Evolutionary conservation across 2,797 vertebrate species (phyloP), one percentile per base, ranked within the genome.

Genomic region (Lophotriccus pileatus): DNA sequence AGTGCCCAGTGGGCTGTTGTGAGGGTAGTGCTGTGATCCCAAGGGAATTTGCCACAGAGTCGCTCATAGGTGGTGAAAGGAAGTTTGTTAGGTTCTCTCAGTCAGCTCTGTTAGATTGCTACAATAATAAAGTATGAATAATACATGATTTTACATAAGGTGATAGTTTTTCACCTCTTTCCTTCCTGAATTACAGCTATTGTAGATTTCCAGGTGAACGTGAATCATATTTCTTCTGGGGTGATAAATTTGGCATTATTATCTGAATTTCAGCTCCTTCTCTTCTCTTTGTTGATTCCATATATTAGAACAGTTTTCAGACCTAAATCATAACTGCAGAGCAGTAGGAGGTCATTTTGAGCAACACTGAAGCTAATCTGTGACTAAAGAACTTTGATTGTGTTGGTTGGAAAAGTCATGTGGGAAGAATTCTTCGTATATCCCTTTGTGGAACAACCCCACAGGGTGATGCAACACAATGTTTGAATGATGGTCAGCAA

Each of bases 1-100:
- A 50, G 25, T 14, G 14, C 22, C 25, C 39, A 22, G 0, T 43
- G 23, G 14, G 18, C 20, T 16, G 2, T n/a, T 55, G 1, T 4
- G 5, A 41, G 20, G 11, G 18, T 11, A 47, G 24, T 47, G 34
- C 24, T 32, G 25, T 43, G 36, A 20, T 43, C 36, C 41, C 41
- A 12, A 17, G 5, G 12, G 2, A 63, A 18, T 77, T 70, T 88
- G 39, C 41, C 7, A 5, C 21, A 39, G 30, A 22, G 53, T 46
- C 83, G 53, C 41, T 87, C 49, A 76, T 6, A 43, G 43, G 25
- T 46, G 34, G 12, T 84, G 66, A 86, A 49, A 55, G 55, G 41
- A 58, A 52, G 39, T 82, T 85, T 43, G 12, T 70, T 73, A 14
- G 50, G 4, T 11, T 72, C 36, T 44, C 85, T 80, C 19, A 80